phyloP scores from a whole-genome alignment of 2,797 vertebrate genomes.

The Hippocampus kuda region DNA sequence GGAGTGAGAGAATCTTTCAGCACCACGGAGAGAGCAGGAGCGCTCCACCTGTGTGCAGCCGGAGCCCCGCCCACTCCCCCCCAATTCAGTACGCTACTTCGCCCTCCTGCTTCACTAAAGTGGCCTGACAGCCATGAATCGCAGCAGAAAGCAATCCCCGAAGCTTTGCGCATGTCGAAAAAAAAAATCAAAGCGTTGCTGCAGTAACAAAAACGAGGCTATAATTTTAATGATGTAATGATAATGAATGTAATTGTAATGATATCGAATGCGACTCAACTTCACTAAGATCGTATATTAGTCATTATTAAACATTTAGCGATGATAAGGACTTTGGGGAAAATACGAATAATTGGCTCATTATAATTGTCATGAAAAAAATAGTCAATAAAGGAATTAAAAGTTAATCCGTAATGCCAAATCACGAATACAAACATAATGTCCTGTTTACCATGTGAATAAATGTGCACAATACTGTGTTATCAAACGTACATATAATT shows the following conservation, averaged over 20 bases:
- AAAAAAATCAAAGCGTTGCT: neutral
- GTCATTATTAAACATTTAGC: too few species aligned
- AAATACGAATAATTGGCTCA: too few species aligned
- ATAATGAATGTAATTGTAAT: neutral
- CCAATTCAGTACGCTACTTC: neutral
- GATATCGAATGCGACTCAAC: neutral
- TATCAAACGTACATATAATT: neutral
- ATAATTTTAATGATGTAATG: neutral
- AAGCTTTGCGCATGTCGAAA: neutral
- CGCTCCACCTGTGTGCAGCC: constrained; percentile 58
- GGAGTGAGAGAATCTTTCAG: constrained; percentile 51
- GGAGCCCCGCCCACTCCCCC: constrained; percentile 30
- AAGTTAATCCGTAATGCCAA: neutral
- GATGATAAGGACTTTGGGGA: too few species aligned
- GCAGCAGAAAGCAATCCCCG: too few species aligned
- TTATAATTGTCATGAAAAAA: too few species aligned
- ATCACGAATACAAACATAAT: neutral
- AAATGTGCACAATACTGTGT: neutral
- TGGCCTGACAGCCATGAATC: neutral
- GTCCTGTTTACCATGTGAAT: neutral
- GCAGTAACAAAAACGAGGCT: too few species aligned
- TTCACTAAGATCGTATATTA: too few species aligned
- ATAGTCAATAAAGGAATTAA: neutral
- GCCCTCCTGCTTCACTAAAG: neutral
- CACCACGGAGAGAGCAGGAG: constrained; percentile 54